These are phyloP conservation scores for Ploceus nigricollis DNA, from an alignment of 2,113 vertebrate species.

Conservation along the genomic window DNA sequence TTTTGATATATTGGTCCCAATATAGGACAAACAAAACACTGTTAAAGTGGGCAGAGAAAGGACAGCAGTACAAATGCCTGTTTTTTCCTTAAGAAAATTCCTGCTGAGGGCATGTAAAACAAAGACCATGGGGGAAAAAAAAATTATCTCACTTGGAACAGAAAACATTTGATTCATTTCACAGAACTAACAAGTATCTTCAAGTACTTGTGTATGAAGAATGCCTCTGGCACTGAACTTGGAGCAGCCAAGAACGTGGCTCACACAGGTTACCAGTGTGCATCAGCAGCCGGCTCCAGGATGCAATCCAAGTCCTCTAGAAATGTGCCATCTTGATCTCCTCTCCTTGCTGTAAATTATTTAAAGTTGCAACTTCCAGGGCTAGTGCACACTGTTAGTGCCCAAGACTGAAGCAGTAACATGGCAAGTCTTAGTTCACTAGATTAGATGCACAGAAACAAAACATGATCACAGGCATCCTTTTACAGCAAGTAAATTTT, in stretches of 20 bases:
- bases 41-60: neutral
- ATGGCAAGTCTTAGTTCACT: neutral
- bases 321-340: neutral
- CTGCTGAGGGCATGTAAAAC: neutral
- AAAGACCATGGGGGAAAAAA: neutral
- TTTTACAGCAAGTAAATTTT: conserved; percentile 61
- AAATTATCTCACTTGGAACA: neutral
- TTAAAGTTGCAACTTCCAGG: neutral
- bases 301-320: neutral
- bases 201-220: neutral
- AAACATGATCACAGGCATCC: conserved; percentile 43
- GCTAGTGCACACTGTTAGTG: neutral
- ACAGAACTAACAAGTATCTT: neutral
- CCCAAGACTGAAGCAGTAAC: neutral
- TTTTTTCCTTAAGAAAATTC: neutral
- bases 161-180: neutral
- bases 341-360: conserved; percentile 49
- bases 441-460: conserved; percentile 43
- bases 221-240: neutral
- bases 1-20: neutral
- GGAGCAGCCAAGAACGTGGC: neutral
- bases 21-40: neutral
- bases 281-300: neutral
- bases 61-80: neutral
- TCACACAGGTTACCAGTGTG: neutral